Base-by-base conservation (phyloP, 2,888 invertebrate species). In the Spodoptera littoralis region DNA sequence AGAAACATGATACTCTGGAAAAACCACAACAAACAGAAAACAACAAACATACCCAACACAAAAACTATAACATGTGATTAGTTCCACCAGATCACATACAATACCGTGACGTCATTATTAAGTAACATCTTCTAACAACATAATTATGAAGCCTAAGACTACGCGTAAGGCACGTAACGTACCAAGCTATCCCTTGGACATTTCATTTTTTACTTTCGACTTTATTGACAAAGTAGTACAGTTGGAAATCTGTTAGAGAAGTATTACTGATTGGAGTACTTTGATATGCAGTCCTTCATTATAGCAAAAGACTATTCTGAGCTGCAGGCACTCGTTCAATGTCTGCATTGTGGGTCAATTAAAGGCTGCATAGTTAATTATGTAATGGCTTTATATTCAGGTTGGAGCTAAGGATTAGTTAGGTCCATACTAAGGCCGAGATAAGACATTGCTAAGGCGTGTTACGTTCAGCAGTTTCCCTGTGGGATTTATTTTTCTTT, bases 341-440 rank as follows among this genome's bases (percentile, higher is more conserved):
- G 63, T 56, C 60, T 60, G 49, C 42, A 53, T 70, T 58, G 57
- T 63, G 53, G 75, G 73, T 63, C 67, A 67, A 73, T 73, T 60
- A 70, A 71, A 74, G 51, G 52, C 45, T 56, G 27, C 49, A 59
- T 13, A 27, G 48, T 46, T 58, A 63, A 73, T 69, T 61, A 73
- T 41, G 46, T 49, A 24, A 52, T 50, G 49, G 41, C 42, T 58
- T 36, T 5, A 8, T 36, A 36, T 36, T 36, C 36, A 36, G 36
- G 36, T 36, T 36, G 8, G 36, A 36, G 9, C 36, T 36, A 36
- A 36, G 8, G 36, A 36, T 8, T 36, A 36, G 36, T 36, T 36
- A 36, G 9, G 36, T 36, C 6, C 36, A 36, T 9, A 9, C 36
- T 36, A 36, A 36, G 36, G 8, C 36, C 30, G 30, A 30, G 30